phyloP scores from a whole-genome alignment of 2,888 invertebrate genomes.

The Schrankia costaestrigalis region DNA sequence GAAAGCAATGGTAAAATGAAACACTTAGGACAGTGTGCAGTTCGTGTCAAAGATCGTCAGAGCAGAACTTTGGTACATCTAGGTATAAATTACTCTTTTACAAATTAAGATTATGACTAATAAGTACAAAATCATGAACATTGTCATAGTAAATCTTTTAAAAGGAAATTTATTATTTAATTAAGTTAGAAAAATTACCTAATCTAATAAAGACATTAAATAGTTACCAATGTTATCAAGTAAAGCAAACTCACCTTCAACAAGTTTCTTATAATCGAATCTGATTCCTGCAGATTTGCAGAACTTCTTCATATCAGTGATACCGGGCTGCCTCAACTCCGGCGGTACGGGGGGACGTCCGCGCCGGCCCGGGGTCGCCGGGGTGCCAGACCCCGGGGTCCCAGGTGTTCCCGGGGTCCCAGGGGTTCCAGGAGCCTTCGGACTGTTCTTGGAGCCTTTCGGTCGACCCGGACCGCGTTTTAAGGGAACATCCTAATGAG shows the following conservation, averaged over 20 bases:
- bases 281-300: conserved; percentile 75
- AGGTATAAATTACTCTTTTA: too few relatives aligned
- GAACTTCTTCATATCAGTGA: conserved; percentile 77
- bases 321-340: conserved; percentile 69
- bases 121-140: too few relatives aligned
- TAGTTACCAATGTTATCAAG: too few relatives aligned
- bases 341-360: conserved; percentile 72
- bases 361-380: conserved; percentile 44
- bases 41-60: too few relatives aligned
- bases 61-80: too few relatives aligned
- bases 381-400: conserved; percentile 18
- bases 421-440: conserved; percentile 22
- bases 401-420: conserved; percentile 4
- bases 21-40: too few relatives aligned
- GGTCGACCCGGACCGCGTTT: conserved; percentile 72
- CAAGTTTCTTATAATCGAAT: conserved; percentile 75
- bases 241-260: conserved; percentile 64
- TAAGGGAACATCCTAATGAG: conserved; percentile 50
- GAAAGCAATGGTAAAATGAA: too few relatives aligned
- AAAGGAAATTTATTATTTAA: too few relatives aligned
- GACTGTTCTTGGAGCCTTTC: conserved; percentile 59
- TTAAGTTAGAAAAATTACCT: too few relatives aligned
- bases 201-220: too few relatives aligned
- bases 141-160: too few relatives aligned
- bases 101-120: too few relatives aligned